Conservation (phyloP, 2,113 vertebrate species). For the Mugil cephalus region DNA sequence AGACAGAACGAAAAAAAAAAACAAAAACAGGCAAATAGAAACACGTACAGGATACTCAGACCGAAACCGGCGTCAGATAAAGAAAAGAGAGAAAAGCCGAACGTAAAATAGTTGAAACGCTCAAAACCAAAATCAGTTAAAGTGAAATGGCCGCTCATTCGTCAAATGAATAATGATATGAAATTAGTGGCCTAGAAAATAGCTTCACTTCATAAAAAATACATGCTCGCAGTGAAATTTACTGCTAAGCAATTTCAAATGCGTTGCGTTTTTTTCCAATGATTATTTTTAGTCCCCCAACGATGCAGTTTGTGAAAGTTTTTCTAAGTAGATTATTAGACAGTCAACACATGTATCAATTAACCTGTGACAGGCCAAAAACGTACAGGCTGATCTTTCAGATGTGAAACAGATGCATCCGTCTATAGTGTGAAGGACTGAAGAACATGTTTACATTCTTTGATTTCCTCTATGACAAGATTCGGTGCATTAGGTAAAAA, state of each 20-base stretch:
- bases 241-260: background rate
- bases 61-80: conserved; percentile 2
- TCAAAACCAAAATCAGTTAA: background rate
- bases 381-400: too few species aligned
- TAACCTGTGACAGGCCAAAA: background rate
- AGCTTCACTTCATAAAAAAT: background rate
- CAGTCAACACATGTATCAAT: background rate
- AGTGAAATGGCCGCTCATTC: background rate
- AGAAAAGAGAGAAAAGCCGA: background rate
- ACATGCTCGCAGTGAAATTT: background rate
- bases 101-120: background rate
- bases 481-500: conserved; percentile 5
- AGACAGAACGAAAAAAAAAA: background rate
- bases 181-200: background rate
- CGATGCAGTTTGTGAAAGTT: background rate
- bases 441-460: background rate
- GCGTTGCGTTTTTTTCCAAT: background rate
- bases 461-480: background rate
- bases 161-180: background rate
- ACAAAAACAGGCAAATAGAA: conserved; percentile 6
- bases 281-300: background rate
- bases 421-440: too few species aligned
- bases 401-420: background rate
- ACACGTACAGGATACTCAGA: conserved; percentile 28
- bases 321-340: too few species aligned